Percentiles rank a stretch among this genome's conserved stretches.
Evolutionary conservation across 1,140 invertebrate genomes (phyloP).

Genomic region (Stratiolaelaps scimitus): DNA sequence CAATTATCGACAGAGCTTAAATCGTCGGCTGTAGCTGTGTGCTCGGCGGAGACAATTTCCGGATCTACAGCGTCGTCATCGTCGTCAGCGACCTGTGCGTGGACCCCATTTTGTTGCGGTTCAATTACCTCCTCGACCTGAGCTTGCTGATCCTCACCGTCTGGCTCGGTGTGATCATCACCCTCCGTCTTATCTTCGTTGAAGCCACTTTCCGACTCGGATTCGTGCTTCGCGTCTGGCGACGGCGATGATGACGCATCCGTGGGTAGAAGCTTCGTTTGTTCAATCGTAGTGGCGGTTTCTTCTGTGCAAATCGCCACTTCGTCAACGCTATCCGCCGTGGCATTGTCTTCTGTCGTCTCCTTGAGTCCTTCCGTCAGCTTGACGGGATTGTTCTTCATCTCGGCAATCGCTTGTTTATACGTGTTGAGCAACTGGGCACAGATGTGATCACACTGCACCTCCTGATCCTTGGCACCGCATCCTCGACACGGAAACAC

Average conservation of each 20-base stretch:
- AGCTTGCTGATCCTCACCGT: not conserved
- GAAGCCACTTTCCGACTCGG: conserved; percentile 22
- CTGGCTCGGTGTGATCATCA: not conserved
- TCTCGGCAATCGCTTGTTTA: conserved; percentile 28
- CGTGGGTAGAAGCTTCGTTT: not conserved
- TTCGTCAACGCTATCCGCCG: not conserved
- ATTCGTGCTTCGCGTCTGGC: not conserved
- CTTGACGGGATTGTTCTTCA: conserved; percentile 21
- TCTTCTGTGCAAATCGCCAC: not conserved
- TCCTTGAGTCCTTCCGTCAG: not conserved
- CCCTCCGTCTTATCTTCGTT: conserved; percentile 7
- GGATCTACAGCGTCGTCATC: no score
- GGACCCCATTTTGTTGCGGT: not conserved
- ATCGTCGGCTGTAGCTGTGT: no score
- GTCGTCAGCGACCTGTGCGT: not conserved
- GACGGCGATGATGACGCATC: not conserved
- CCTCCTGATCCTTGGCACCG: conserved; percentile 34
- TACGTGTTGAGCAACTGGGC: conserved; percentile 34
- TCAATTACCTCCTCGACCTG: not conserved
- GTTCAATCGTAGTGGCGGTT: no score
- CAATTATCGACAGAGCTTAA: no score
- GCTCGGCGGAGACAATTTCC: no score
- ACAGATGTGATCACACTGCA: conserved; percentile 41
- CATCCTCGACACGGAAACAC: conserved; percentile 53
- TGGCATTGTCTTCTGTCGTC: not conserved